A percentile compares a stretch with the other conserved stretches of the same genome.
Evolutionary conservation across 2,888 invertebrate genomes (phyloP).

Genomic region (Ophioninae sp.): DNA sequence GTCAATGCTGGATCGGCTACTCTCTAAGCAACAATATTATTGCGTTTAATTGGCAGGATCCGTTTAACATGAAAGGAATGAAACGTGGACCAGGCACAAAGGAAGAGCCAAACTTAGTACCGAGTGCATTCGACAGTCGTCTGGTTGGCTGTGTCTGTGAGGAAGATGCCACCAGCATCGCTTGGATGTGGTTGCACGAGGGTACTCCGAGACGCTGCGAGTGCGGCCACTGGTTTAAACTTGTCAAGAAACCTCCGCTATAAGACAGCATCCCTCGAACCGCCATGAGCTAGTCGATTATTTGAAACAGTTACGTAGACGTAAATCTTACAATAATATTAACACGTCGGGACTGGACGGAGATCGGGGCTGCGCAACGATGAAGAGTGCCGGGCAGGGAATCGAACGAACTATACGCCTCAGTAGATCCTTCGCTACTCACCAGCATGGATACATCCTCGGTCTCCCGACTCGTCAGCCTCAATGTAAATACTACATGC

Average conservation of each 20-base stretch:
- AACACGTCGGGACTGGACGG: slow-evolving; percentile 59
- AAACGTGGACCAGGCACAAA: slow-evolving; percentile 92
- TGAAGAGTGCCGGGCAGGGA: neutral
- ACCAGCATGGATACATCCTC: neutral
- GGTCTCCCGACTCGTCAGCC: slow-evolving; percentile 27
- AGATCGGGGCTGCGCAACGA: neutral
- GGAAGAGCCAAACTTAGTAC: slow-evolving; percentile 93
- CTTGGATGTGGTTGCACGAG: slow-evolving; percentile 97
- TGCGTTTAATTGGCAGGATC: slow-evolving; percentile 82
- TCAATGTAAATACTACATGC: slow-evolving; percentile 52
- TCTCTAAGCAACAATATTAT: neutral
- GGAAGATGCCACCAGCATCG: slow-evolving; percentile 93
- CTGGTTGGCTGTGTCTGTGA: slow-evolving; percentile 98
- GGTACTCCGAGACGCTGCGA: slow-evolving; percentile 95
- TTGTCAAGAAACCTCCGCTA: slow-evolving; percentile 89
- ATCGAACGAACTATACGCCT: slow-evolving; percentile 28
- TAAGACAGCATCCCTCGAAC: slow-evolving; percentile 79
- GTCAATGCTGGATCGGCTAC: neutral
- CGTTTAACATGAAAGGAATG: slow-evolving; percentile 91
- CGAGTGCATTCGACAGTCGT: slow-evolving; percentile 94
- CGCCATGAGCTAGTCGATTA: slow-evolving; percentile 72
- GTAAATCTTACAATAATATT: slow-evolving; percentile 71
- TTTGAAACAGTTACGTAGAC: slow-evolving; percentile 74
- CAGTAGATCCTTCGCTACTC: neutral
- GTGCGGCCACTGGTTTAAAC: slow-evolving; percentile 98